phyloP scores from a whole-genome alignment of 2,888 invertebrate genomes.

The Galerucella nymphaeae region DNA sequence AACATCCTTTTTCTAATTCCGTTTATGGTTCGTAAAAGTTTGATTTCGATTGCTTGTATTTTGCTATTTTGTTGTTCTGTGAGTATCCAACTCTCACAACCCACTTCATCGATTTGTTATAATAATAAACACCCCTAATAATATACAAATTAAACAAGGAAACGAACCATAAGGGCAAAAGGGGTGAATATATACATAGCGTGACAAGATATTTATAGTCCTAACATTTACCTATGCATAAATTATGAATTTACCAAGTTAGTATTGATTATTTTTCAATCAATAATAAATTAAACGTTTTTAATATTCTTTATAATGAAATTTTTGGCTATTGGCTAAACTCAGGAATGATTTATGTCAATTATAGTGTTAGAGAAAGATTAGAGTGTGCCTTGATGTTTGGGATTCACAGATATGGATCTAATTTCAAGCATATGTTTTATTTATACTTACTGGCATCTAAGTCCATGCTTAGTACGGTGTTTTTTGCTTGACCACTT shows the following conservation, averaged over 20 bases:
- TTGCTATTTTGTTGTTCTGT: no score
- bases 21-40: no score
- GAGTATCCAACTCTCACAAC: neutral
- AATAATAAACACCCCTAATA: neutral
- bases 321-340: neutral
- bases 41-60: no score
- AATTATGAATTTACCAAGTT: neutral
- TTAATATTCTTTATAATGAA: neutral
- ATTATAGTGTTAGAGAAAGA: no score
- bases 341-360: no score
- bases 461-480: conserved; percentile 66
- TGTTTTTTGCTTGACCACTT: conserved; percentile 69
- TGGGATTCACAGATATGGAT: no score
- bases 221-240: conserved; percentile 19
- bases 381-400: no score
- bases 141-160: conserved; percentile 19
- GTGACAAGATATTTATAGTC: conserved; percentile 13
- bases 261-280: conserved; percentile 1
- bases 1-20: no score
- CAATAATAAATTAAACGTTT: neutral
- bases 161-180: conserved; percentile 1
- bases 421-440: no score
- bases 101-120: neutral
- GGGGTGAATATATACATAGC: conserved; percentile 15
- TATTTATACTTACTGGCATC: conserved; percentile 61